Evolutionary conservation across 2,888 invertebrate genomes (phyloP).

Genomic region (Drosophila merina): DNA sequence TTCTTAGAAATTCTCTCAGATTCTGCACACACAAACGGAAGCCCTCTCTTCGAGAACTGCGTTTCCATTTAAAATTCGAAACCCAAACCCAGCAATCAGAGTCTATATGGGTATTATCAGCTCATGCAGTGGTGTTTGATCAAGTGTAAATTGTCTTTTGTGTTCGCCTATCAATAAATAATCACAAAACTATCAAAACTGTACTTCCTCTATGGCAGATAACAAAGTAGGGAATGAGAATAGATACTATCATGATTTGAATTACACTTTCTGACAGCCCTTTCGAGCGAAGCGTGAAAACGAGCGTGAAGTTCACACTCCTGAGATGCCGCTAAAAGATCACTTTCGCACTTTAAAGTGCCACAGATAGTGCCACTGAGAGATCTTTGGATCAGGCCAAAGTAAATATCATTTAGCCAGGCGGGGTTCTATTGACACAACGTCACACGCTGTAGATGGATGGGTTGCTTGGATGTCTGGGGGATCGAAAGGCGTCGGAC

Average conservation of each 20-base stretch:
- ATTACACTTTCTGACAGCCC: constrained; percentile 17
- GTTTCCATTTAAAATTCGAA: constrained; percentile 17
- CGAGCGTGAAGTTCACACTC: constrained; percentile 66
- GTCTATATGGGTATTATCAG: constrained; percentile 24
- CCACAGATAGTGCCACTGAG: constrained; percentile 31
- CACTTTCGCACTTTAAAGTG: constrained; percentile 42
- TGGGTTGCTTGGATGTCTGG: constrained; percentile 31
- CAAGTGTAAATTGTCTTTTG: constrained; percentile 63
- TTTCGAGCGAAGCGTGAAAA: constrained; percentile 17
- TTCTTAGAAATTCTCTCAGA: constrained; percentile 20
- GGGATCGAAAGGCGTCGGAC: constrained; percentile 30
- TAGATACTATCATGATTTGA: constrained; percentile 4
- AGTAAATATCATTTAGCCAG: constrained; percentile 39
- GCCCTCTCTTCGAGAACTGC: constrained; percentile 40
- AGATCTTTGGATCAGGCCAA: constrained; percentile 33
- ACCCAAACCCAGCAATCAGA: constrained; percentile 5
- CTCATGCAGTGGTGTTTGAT: constrained; percentile 40
- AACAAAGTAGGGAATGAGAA: constrained; percentile 9
- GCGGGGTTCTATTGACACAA: constrained; percentile 45
- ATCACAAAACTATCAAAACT: constrained; percentile 28
- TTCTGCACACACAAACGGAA: constrained; percentile 64
- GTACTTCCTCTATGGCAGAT: constrained; percentile 24
- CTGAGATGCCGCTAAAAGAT: constrained; percentile 53
- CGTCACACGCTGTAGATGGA: constrained; percentile 34
- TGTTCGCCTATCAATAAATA: constrained; percentile 57